A percentile compares a stretch with the other conserved stretches of the same genome.
These are phyloP conservation scores for Meghimatium bilineatum DNA, from an alignment of 2,888 invertebrate genomes.

Conservation along the genomic window DNA sequence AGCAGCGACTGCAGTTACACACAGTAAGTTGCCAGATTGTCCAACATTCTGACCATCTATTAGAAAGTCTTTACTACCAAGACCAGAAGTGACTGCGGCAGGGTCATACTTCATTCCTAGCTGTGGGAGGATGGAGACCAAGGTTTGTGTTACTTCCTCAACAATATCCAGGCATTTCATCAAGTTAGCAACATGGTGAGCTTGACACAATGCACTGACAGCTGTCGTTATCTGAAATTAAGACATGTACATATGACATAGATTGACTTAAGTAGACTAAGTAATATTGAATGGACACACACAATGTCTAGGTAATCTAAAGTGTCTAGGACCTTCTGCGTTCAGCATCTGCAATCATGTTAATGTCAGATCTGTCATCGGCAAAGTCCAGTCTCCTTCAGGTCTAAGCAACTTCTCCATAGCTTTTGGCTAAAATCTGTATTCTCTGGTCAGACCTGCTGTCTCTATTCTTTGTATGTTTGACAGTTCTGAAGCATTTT, in stretches of 20 bases:
- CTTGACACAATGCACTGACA: conserved; percentile 26
- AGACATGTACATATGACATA: not conserved
- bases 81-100: not conserved
- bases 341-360: too few relatives aligned
- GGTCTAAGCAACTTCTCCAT: too few relatives aligned
- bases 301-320: too few relatives aligned
- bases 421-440: too few relatives aligned
- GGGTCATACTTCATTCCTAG: conserved; percentile 9
- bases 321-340: too few relatives aligned
- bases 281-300: too few relatives aligned
- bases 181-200: conserved; percentile 6
- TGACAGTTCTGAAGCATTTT: too few relatives aligned
- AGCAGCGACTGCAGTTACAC: conserved; percentile 14
- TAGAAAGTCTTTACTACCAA: not conserved
- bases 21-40: not conserved
- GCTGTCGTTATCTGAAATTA: conserved; percentile 7
- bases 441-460: too few relatives aligned
- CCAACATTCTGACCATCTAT: conserved; percentile 1
- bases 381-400: too few relatives aligned
- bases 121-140: conserved; percentile 14
- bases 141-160: not conserved
- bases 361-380: too few relatives aligned
- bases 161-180: conserved; percentile 2
- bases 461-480: too few relatives aligned
- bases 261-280: not conserved